Evolutionary conservation across 2,113 vertebrate species (phyloP).

Genomic region (Nibea albiflora): DNA sequence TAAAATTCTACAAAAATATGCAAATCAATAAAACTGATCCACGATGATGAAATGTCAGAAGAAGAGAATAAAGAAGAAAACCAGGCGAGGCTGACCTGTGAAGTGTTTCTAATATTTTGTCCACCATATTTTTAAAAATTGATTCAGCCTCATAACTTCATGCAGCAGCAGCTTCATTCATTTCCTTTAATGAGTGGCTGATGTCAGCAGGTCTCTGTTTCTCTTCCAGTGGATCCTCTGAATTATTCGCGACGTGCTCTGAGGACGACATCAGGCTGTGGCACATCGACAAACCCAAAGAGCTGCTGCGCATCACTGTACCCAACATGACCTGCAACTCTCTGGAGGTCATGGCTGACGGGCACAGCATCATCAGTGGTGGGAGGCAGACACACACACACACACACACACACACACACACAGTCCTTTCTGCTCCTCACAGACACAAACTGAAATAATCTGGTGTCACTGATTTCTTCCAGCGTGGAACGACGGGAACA

Average conservation of each 20-base stretch:
- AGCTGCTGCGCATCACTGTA: slow-evolving; percentile 87
- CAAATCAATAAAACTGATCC: no score
- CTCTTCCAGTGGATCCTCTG: slow-evolving; percentile 85
- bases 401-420: not conserved
- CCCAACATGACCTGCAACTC: slow-evolving; percentile 90
- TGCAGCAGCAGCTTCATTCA: no score
- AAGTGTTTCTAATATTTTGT: no score
- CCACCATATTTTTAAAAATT: no score
- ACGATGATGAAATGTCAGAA: no score
- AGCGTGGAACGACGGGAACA: slow-evolving; percentile 92
- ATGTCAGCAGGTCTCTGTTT: not conserved
- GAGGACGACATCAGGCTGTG: slow-evolving; percentile 90
- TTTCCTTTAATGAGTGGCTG: not conserved
- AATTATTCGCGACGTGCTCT: slow-evolving; percentile 92
- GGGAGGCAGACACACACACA: slow-evolving; percentile 19
- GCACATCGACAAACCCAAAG: slow-evolving; percentile 85
- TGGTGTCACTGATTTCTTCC: slow-evolving; percentile 19
- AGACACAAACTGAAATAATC: not conserved
- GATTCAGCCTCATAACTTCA: no score
- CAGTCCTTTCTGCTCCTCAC: not conserved
- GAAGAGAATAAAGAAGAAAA: no score
- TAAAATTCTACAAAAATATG: no score
- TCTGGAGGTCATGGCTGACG: slow-evolving; percentile 88
- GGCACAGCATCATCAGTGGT: slow-evolving; percentile 93
- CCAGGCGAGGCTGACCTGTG: no score